These are phyloP conservation scores for Lucilia cuprina DNA, from an alignment of 1,140 invertebrate genomes.

Conservation along the genomic window DNA sequence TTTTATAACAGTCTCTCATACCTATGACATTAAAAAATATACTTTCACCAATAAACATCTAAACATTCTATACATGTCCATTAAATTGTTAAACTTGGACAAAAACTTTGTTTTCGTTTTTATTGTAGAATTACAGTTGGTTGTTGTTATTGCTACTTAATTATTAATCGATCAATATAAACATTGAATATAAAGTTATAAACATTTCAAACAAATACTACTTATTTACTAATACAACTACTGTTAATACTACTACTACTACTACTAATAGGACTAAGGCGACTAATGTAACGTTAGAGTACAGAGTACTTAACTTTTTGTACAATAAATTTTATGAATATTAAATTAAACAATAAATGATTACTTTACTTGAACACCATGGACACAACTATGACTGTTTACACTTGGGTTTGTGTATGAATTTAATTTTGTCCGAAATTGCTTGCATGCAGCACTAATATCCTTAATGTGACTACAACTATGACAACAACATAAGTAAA, in stretches of 20 bases:
- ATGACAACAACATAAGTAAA: neutral
- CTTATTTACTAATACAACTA: too few relatives aligned
- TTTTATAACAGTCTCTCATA: too few relatives aligned
- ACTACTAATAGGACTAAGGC: too few relatives aligned
- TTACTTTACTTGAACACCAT: neutral
- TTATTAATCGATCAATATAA: constrained; percentile 8
- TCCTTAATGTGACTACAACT: neutral
- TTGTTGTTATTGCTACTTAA: neutral
- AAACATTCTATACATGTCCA: too few relatives aligned
- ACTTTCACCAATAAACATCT: too few relatives aligned
- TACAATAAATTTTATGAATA: neutral
- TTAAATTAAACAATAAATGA: neutral
- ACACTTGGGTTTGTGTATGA: neutral
- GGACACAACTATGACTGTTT: neutral
- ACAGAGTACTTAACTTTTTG: neutral
- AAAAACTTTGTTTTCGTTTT: too few relatives aligned
- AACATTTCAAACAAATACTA: too few relatives aligned
- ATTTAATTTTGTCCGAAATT: constrained; percentile 4
- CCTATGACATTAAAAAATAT: too few relatives aligned
- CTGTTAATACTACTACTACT: too few relatives aligned
- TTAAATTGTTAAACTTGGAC: too few relatives aligned
- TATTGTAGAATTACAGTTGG: too few relatives aligned
- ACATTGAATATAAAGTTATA: neutral
- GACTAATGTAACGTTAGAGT: too few relatives aligned
- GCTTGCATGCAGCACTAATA: neutral